Evolutionary conservation across 2,113 vertebrate species (phyloP).

Genomic region (Orientallactaga bullata): DNA sequence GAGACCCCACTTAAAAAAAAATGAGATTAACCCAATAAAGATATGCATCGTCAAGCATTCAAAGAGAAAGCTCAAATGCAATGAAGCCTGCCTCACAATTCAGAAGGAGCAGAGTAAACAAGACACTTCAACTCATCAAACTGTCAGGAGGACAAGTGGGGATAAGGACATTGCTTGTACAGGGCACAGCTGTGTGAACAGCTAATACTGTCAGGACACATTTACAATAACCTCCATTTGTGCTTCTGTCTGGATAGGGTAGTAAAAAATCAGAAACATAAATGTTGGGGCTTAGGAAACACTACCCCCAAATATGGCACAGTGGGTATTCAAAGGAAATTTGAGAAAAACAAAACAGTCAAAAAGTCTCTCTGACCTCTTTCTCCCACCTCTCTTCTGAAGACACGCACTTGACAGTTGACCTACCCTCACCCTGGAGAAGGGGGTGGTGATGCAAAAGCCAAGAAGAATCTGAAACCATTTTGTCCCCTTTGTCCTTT

Average conservation of each 20-base stretch:
- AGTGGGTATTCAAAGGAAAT: background rate
- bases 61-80: conserved; percentile 20
- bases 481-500: background rate
- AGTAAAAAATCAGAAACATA: background rate
- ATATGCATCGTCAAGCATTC: background rate
- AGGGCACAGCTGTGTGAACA: background rate
- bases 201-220: background rate
- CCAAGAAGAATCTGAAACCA: background rate
- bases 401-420: too few species aligned
- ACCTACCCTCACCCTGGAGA: background rate
- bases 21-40: background rate
- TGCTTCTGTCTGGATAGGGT: background rate
- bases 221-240: background rate
- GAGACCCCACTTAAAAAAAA: too few species aligned
- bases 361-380: background rate
- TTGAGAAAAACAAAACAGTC: background rate
- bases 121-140: conserved; percentile 1
- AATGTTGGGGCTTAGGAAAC: background rate
- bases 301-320: background rate
- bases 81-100: background rate
- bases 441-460: background rate
- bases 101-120: conserved; percentile 29
- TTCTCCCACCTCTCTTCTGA: background rate
- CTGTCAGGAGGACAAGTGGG: background rate
- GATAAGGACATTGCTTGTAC: background rate